Conservation (phyloP, 2,113 vertebrate species). For the Saguinus imperator region DNA sequence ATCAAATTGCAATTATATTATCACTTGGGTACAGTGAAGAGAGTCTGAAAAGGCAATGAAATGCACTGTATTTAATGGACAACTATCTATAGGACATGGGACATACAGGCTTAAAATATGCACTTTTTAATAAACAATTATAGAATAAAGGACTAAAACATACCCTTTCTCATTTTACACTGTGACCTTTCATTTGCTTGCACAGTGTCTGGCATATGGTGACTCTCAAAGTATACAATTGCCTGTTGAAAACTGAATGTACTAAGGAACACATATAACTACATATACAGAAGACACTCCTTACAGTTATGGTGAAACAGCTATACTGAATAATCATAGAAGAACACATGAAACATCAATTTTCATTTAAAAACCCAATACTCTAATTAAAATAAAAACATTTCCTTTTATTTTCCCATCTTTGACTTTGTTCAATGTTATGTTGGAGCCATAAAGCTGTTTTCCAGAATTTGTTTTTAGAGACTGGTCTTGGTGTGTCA, state of each 20-base stretch:
- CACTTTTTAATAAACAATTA: slow-evolving; percentile 12
- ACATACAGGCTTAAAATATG: not conserved
- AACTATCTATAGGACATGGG: not conserved
- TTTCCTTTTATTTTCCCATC: not conserved
- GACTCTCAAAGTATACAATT: not conserved
- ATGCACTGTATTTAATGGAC: not conserved
- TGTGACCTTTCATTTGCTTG: not conserved
- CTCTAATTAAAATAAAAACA: slow-evolving; percentile 5
- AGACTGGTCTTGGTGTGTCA: too few species aligned
- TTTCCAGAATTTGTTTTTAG: slow-evolving; percentile 39
- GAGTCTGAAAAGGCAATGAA: slow-evolving; percentile 25
- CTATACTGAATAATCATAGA: not conserved
- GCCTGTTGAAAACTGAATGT: not conserved
- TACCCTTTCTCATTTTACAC: not conserved
- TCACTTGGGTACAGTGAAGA: not conserved
- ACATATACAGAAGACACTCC: not conserved
- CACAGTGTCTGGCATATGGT: not conserved
- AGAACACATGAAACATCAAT: not conserved
- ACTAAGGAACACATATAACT: not conserved
- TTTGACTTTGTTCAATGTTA: not conserved
- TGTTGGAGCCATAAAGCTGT: not conserved
- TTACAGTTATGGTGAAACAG: not conserved
- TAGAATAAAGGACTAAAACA: not conserved
- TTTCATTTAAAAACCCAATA: not conserved
- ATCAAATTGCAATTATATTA: slow-evolving; percentile 17